Base-by-base conservation (phyloP, 1,140 invertebrate genomes). In the Aphelenchoides fujianensis region DNA sequence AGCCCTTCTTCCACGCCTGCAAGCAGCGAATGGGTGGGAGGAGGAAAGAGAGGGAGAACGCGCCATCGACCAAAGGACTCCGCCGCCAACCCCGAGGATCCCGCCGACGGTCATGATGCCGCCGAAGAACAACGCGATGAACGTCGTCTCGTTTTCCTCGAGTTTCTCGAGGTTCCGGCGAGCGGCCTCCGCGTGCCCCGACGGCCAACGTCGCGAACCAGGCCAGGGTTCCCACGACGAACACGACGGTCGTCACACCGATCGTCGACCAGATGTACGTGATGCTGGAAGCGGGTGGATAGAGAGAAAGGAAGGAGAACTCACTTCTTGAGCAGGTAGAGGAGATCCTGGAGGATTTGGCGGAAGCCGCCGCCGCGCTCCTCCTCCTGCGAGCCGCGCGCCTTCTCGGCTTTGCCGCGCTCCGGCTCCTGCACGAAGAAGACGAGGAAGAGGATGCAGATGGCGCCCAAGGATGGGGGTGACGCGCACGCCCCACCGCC, bases 241-340 rank as follows among this genome's bases (percentile, higher is more conserved):
- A 98, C 0, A 95, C 91, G 7, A 97, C 94, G 84, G 93, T 95
- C 0, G 95, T 98, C 83, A 97, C 98, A 59, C 93, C 95, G 23
- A 90, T 85, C 3, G 94, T 95, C 3, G 93, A 93, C 69, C 94
- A 87, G 88, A 98, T 91, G 85, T 97, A 97, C 77, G 94, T 93
- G 72, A 89, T 90, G 86, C 41, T 48, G 41, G 23, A 48, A 48
- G 12, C n/a, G n/a, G n/a, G n/a, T n/a, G n/a, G n/a, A n/a, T n/a
- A n/a, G n/a, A n/a, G n/a, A n/a, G n/a, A n/a, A n/a, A n/a, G n/a
- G n/a, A n/a, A n/a, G n/a, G n/a, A n/a, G 23, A 48, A 48, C 41
- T 16, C 12, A 48, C 41, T 79, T 62, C 16, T 27, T 62, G 1
- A 61, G n/a, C 12, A 82, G 34, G 68, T 82, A 79, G n/a, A 59